A percentile compares a stretch with the other conserved stretches of the same genome.
phyloP scores from a whole-genome alignment of 1,140 invertebrate genomes.

The Penaeus chinensis region DNA sequence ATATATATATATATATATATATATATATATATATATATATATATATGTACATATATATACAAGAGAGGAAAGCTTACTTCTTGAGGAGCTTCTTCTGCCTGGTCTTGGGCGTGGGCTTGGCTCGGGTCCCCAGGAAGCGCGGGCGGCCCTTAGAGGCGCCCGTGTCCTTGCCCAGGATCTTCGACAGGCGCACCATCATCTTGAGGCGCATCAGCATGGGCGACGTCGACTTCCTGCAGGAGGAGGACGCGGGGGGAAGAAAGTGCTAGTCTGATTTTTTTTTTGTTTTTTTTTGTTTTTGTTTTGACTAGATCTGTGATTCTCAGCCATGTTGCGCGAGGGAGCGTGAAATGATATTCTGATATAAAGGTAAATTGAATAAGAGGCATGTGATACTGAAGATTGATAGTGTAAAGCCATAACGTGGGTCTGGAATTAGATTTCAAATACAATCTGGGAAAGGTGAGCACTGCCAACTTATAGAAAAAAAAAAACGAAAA shows the following conservation, averaged over 20 bases:
- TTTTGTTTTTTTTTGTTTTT: neutral
- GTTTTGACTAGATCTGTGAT: neutral
- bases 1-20: too few species aligned
- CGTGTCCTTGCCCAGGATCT: neutral
- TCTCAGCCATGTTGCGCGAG: too few species aligned
- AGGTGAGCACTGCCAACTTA: too few species aligned
- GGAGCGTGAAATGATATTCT: too few species aligned
- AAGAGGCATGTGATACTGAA: too few species aligned
- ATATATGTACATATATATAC: too few species aligned
- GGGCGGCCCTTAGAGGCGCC: neutral
- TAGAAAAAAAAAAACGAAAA: neutral
- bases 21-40: too few species aligned
- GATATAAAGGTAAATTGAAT: too few species aligned
- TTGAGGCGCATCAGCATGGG: neutral
- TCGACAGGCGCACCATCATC: neutral
- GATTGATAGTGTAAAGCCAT: too few species aligned
- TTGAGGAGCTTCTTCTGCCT: neutral
- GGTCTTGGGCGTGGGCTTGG: neutral
- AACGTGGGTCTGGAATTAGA: too few species aligned
- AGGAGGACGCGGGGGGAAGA: neutral
- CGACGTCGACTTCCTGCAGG: neutral
- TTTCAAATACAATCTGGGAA: too few species aligned
- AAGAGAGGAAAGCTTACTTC: neutral
- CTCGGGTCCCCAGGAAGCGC: neutral
- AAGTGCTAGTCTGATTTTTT: too few species aligned